These are phyloP conservation scores for Malurus leucopterus DNA, from an alignment of 2,797 vertebrate species.

Conservation along the genomic window DNA sequence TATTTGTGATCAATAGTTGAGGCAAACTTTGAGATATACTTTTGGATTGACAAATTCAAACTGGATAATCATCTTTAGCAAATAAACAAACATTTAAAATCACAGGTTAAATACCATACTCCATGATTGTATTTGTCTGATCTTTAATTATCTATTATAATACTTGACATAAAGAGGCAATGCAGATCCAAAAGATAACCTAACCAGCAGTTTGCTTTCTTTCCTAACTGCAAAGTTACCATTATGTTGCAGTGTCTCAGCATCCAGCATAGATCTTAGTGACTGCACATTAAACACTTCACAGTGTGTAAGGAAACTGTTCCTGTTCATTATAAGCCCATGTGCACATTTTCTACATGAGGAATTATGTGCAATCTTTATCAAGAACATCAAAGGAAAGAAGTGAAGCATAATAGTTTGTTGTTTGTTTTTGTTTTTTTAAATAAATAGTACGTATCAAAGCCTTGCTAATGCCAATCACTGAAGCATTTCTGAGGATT, in stretches of 20 bases:
- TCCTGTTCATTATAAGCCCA: not conserved
- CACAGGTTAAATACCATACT: not conserved
- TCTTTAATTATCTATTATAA: not conserved
- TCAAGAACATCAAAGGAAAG: conserved; percentile 34
- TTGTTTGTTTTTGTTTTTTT: not conserved
- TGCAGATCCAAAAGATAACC: not conserved
- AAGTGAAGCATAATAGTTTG: not conserved
- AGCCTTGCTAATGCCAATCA: conserved; percentile 9
- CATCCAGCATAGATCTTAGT: not conserved
- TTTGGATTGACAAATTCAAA: not conserved
- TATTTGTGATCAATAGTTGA: not conserved
- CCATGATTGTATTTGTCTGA: rapidly evolving
- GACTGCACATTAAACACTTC: not conserved
- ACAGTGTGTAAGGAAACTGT: not conserved
- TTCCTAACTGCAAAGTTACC: not conserved
- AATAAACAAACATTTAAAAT: not conserved
- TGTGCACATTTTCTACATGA: not conserved
- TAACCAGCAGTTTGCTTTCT: not conserved
- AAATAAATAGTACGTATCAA: not conserved
- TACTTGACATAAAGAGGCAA: not conserved
- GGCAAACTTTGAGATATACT: not conserved
- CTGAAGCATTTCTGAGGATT: conserved; percentile 6
- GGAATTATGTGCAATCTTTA: conserved; percentile 2
- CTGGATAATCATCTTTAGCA: not conserved
- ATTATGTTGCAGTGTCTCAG: not conserved